Percentiles rank a stretch among this genome's conserved stretches.
These are phyloP conservation scores for Orycteropus afer DNA, from an alignment of 2,113 vertebrate genomes.

Conservation along the genomic window DNA sequence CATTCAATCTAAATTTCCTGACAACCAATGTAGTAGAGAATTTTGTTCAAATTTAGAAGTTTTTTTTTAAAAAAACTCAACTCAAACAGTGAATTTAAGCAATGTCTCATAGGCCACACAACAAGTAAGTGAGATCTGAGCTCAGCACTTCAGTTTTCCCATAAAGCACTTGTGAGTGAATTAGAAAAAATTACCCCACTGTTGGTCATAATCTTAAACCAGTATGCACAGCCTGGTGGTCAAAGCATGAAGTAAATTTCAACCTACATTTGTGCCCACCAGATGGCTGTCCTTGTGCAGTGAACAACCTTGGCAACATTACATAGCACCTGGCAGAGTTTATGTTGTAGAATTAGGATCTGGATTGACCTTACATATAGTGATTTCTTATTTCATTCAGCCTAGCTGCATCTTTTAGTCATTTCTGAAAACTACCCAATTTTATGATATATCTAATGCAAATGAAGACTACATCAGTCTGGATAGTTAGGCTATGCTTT, in stretches of 20 bases:
- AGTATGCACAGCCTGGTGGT: not conserved
- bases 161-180: not conserved
- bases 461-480: not conserved
- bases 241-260: not conserved
- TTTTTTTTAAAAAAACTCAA: not conserved
- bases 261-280: not conserved
- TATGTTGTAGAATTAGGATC: not conserved
- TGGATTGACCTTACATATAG: not conserved
- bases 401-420: not conserved
- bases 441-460: not conserved
- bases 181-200: not conserved
- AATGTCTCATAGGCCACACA: not conserved
- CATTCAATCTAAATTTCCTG: not conserved
- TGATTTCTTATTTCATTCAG: not conserved
- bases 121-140: not conserved
- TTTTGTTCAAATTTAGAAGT: not conserved
- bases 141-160: not conserved
- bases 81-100: not conserved
- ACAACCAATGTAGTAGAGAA: not conserved
- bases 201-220: not conserved
- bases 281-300: not conserved
- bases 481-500: not conserved
- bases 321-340: not conserved
- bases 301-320: not conserved
- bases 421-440: not conserved